Percentiles rank a stretch among this genome's conserved stretches.
These are phyloP conservation scores for Cassiopea xamachana DNA, from an alignment of 30 jellyfish, hydroid and myxozoan genomes.

Conservation along the genomic window DNA sequence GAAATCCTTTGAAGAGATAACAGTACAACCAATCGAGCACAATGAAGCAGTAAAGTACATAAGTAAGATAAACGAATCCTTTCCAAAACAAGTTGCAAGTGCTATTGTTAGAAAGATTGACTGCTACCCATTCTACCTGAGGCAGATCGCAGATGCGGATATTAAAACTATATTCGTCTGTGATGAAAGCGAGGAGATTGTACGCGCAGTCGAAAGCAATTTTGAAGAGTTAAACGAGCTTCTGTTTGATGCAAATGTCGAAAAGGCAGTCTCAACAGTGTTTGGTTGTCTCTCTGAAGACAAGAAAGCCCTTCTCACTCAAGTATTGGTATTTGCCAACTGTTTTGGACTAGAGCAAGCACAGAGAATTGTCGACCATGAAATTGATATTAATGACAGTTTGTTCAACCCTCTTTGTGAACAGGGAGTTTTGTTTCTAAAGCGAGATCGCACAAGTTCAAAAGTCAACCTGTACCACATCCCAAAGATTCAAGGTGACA, in stretches of 20 bases:
- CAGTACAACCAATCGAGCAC: constrained; percentile 4
- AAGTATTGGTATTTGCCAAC: constrained; percentile 44
- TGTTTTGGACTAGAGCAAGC: constrained; percentile 59
- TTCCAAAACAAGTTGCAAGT: constrained; percentile 42
- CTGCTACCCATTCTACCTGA: constrained; percentile 40
- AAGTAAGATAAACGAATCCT: neutral
- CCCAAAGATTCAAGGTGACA: constrained; percentile 44
- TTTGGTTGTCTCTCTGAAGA: constrained; percentile 5
- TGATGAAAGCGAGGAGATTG: constrained; percentile 30
- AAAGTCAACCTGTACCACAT: constrained; percentile 7
- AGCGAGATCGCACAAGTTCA: neutral
- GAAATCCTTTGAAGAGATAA: constrained; percentile 12
- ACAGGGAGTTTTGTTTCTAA: constrained; percentile 47
- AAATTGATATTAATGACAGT: constrained; percentile 7
- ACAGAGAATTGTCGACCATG: constrained; percentile 11
- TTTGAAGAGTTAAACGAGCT: constrained; percentile 29
- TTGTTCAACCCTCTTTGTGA: constrained; percentile 51
- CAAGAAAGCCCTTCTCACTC: constrained; percentile 33
- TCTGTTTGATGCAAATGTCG: constrained; percentile 1
- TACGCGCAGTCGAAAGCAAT: constrained; percentile 34
- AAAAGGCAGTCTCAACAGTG: constrained; percentile 12
- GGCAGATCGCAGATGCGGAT: constrained; percentile 30
- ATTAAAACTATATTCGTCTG: constrained; percentile 30
- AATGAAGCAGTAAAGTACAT: constrained; percentile 33
- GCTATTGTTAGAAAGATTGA: constrained; percentile 31